These are phyloP conservation scores for Ptychochromis oligacanthus DNA, from an alignment of 2,113 vertebrate genomes.

Conservation along the genomic window DNA sequence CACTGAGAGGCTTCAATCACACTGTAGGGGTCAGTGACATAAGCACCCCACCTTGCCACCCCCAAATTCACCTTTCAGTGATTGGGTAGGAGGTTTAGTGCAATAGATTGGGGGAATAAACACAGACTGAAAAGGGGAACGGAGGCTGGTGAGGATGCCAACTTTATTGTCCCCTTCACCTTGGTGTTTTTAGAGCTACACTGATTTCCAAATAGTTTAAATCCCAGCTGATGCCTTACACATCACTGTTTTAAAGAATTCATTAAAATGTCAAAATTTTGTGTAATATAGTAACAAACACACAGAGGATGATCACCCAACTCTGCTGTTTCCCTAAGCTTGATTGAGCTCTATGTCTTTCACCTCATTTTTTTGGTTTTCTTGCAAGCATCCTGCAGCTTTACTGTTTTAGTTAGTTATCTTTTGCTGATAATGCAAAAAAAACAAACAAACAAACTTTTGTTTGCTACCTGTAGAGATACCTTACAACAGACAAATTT, in stretches of 20 bases:
- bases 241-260: background rate
- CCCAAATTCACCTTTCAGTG: slow-evolving; percentile 66
- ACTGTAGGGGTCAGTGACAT: slow-evolving; percentile 52
- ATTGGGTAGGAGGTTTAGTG: slow-evolving; percentile 53
- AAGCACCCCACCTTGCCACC: slow-evolving; percentile 19
- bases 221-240: background rate
- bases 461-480: background rate
- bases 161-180: background rate
- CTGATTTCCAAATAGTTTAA: slow-evolving; percentile 8
- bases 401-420: background rate
- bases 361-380: background rate
- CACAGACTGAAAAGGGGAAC: background rate
- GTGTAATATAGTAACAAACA: background rate
- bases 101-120: background rate
- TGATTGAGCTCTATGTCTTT: background rate
- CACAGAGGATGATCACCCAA: background rate
- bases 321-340: background rate
- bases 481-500: too few relatives aligned
- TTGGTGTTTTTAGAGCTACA: background rate
- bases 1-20: slow-evolving; percentile 63
- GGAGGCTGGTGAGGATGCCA: background rate
- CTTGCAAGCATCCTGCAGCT: background rate
- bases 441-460: background rate
- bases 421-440: background rate
- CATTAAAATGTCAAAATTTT: background rate